These are phyloP conservation scores for Chrysaora quinquecirrha DNA, from an alignment of 30 jellyfish, hydroid and myxozoan species.

Conservation along the genomic window DNA sequence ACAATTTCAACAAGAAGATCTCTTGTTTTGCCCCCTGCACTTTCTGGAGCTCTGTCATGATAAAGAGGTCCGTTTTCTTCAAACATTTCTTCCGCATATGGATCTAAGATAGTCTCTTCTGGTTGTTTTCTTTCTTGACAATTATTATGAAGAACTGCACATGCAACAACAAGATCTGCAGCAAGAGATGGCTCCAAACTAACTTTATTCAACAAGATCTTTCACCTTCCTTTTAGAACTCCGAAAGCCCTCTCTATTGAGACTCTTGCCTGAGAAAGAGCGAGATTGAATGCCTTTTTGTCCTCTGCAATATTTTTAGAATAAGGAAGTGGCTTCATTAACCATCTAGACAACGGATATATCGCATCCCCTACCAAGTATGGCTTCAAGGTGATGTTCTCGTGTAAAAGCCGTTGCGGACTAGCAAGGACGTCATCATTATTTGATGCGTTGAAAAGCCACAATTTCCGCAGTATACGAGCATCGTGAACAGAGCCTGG, in stretches of 20 bases:
- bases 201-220: conserved; percentile 12
- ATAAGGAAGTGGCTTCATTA: conserved; percentile 32
- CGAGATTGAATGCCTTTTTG: conserved; percentile 15
- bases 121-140: conserved; percentile 1
- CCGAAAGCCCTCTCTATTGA: conserved; percentile 43
- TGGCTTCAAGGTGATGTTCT: conserved; percentile 4
- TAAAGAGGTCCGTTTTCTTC: neutral
- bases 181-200: conserved; percentile 38
- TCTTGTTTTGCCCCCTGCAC: too few species aligned
- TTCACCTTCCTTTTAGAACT: conserved; percentile 27
- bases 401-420: neutral
- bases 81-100: neutral
- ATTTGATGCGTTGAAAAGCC: conserved; percentile 22
- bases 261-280: conserved; percentile 45
- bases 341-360: conserved; percentile 37
- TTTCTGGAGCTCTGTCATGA: too few species aligned
- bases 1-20: conserved; percentile 3
- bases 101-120: neutral
- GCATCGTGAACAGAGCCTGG: conserved; percentile 2
- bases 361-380: conserved; percentile 48
- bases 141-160: conserved; percentile 17
- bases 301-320: neutral
- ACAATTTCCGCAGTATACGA: conserved; percentile 17
- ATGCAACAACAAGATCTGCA: conserved; percentile 34
- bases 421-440: neutral